Percentiles rank a stretch among this genome's conserved stretches.
Evolutionary conservation across 1,140 invertebrate species (phyloP).

Genomic region (Aphidius ervi): DNA sequence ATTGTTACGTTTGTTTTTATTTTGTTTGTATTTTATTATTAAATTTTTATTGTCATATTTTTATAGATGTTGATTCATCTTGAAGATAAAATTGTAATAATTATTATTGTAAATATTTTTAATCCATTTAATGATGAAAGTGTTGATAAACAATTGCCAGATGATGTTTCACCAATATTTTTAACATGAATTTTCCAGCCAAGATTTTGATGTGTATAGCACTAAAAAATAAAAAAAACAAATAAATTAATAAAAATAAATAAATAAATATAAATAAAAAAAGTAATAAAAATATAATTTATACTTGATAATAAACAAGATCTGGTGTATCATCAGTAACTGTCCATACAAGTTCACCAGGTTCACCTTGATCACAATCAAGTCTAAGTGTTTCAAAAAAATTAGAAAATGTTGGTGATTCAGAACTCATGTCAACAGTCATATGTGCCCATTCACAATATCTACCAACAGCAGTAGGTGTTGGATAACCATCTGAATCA

Average conservation of each 20-base stretch:
- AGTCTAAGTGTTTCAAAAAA: conserved; percentile 72
- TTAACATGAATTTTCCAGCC: conserved; percentile 93
- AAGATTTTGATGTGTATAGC: conserved; percentile 85
- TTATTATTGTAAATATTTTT: conserved; percentile 14
- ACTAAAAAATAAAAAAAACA: conserved; percentile 57
- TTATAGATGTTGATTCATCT: conserved; percentile 14
- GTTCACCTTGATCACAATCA: conserved; percentile 69
- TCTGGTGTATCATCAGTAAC: conserved; percentile 76
- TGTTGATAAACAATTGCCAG: conserved; percentile 14
- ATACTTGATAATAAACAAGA: conserved; percentile 85
- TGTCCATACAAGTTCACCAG: conserved; percentile 74
- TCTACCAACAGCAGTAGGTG: conserved; percentile 70
- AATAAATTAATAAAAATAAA: neutral
- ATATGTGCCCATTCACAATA: conserved; percentile 77
- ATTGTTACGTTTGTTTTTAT: conserved; percentile 19
- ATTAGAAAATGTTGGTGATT: conserved; percentile 68
- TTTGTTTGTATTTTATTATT: conserved; percentile 21
- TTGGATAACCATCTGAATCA: conserved; percentile 70
- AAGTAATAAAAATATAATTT: conserved; percentile 4
- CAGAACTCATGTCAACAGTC: conserved; percentile 61
- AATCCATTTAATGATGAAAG: too few relatives aligned
- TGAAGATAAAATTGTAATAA: conserved; percentile 18
- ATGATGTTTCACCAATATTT: conserved; percentile 58
- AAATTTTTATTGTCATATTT: conserved; percentile 9
- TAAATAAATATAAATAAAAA: conserved; percentile 18